Conservation (phyloP, 2,113 vertebrate species). For the Kobus ellipsiprymnus region DNA sequence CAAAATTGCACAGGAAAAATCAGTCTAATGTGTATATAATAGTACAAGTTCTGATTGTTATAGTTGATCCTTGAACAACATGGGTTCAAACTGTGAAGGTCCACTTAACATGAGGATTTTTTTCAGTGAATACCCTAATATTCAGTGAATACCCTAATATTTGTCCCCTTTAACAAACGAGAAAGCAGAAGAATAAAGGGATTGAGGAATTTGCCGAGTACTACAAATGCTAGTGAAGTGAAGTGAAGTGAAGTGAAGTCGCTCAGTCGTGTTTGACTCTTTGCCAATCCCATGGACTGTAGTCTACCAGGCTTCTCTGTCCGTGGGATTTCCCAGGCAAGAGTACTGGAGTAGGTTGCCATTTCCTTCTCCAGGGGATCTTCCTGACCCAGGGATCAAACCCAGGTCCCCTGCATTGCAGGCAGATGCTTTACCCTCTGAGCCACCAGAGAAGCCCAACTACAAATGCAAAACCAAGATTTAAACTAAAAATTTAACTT, state of each 20-base stretch:
- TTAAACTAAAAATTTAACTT: neutral
- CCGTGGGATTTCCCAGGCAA: too few relatives aligned
- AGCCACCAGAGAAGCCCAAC: too few relatives aligned
- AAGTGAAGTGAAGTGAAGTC: too few relatives aligned
- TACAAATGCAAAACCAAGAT: too few relatives aligned
- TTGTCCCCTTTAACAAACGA: neutral
- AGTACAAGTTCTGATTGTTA: neutral
- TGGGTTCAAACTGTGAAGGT: neutral
- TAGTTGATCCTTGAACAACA: neutral
- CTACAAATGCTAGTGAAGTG: neutral
- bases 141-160: neutral
- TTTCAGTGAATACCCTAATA: neutral
- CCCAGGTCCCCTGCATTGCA: too few relatives aligned
- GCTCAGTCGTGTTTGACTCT: accelerated
- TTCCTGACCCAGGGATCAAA: too few relatives aligned
- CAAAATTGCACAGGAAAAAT: neutral
- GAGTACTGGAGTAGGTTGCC: too few relatives aligned
- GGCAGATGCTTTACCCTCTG: too few relatives aligned
- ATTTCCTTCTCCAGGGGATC: too few relatives aligned
- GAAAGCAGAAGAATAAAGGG: neutral
- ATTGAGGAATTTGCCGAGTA: neutral
- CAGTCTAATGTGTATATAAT: neutral
- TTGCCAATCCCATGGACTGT: too few relatives aligned
- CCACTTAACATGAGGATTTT: neutral
- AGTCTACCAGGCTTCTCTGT: too few relatives aligned